Evolutionary conservation across 2,888 invertebrate species (phyloP), one percentile per base, ranked within the genome.

Genomic region (Frankliniella intonsa): DNA sequence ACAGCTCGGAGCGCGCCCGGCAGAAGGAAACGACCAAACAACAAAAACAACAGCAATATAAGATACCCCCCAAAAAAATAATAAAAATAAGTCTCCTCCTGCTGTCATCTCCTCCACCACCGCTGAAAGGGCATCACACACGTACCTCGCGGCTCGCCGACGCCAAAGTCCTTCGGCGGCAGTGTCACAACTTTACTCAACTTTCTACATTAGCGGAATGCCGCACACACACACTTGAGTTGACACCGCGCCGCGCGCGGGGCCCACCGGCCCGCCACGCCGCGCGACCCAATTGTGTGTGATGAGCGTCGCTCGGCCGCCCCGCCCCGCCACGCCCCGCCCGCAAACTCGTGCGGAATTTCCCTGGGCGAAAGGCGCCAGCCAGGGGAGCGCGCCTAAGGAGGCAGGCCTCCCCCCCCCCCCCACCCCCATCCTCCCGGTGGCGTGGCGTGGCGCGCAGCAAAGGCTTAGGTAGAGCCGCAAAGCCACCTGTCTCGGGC

Each of bases 401-500:
- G 38, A 38, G 38, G 38, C 69, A 22, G 25, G 25, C 10, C 69
- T 12, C 69, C 69, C 1, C 69, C 2, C 69, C 69, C 69, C 11
- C 22, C 0, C 22, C 69, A n/a, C 11, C n/a, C 22, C 69, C 65
- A 3, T 19, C 65, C 65, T 12, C 38, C 38, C 38, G 38, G 3
- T 38, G 38, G 38, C 38, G 38, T 38, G 38, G 38, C 38, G 38
- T 5, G 38, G 38, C 38, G 38, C 38, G 38, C 38, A 38, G 38
- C 38, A 38, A 38, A 38, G 38, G 38, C 38, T 38, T 38, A 38
- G 38, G 62, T 10, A 76, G 69, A 25, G 69, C 69, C 69, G 25
- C 69, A 76, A 76, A 76, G 69, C 69, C 69, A 76, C 69, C 69
- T 76, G 69, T 76, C 69, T 76, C 69, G 69, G 11, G 11, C 25